Evolutionary conservation across 2,113 vertebrate genomes (phyloP).

Genomic region (Salminus brasiliensis): DNA sequence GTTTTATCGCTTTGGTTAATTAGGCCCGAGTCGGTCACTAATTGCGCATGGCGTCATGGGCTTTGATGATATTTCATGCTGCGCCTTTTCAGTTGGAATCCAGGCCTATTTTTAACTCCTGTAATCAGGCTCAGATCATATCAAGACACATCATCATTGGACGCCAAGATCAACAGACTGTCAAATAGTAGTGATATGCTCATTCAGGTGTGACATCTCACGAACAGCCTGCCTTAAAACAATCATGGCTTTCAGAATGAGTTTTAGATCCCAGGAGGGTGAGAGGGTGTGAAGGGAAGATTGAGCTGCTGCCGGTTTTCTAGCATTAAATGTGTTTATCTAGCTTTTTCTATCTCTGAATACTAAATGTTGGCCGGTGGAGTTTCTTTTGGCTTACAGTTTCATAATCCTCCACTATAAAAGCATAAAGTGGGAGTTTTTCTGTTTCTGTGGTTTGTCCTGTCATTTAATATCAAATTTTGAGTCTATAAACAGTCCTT

Average conservation of each 20-base stretch:
- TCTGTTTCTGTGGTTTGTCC: not conserved
- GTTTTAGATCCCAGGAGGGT: not conserved
- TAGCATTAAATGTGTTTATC: not conserved
- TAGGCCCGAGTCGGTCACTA: not conserved
- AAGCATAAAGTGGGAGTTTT: not conserved
- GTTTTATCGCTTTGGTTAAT: slow-evolving; percentile 33
- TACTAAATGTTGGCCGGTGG: not conserved
- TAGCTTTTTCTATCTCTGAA: not conserved
- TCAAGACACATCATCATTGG: slow-evolving; percentile 18
- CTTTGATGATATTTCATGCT: slow-evolving; percentile 56
- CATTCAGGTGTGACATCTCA: slow-evolving; percentile 7
- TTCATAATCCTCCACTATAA: not conserved
- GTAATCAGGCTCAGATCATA: slow-evolving; percentile 29
- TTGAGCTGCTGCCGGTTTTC: not conserved
- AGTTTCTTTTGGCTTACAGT: no score
- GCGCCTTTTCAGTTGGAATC: slow-evolving; percentile 24
- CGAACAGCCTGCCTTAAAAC: not conserved
- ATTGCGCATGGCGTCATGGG: slow-evolving; percentile 59
- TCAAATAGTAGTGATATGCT: not conserved
- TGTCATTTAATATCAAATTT: no score
- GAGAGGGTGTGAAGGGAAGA: not conserved
- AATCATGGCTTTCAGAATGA: slow-evolving; percentile 14
- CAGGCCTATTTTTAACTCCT: slow-evolving; percentile 39
- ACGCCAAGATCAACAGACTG: not conserved
- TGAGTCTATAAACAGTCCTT: no score